phyloP scores from a whole-genome alignment of 2,888 invertebrate species.

The Papilio elwesi region DNA sequence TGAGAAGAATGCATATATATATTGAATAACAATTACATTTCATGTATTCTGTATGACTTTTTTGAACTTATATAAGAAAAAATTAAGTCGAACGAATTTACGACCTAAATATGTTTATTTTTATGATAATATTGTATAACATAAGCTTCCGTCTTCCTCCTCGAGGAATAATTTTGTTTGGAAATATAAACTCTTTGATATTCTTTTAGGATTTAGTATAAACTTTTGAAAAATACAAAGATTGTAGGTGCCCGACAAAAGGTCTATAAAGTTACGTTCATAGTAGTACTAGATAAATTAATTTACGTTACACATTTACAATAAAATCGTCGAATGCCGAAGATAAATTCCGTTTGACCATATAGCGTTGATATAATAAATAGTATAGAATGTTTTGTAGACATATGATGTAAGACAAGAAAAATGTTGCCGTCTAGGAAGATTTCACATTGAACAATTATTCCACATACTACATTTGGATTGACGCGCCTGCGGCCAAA shows the following conservation, averaged over 20 bases:
- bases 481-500: neutral
- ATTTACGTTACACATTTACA: constrained; percentile 37
- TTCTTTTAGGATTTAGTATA: constrained; percentile 21
- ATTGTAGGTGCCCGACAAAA: constrained; percentile 22
- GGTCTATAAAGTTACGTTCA: constrained; percentile 8
- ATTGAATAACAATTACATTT: constrained; percentile 44
- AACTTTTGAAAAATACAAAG: constrained; percentile 39
- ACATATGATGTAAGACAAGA: neutral
- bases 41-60: constrained; percentile 30
- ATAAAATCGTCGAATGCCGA: constrained; percentile 1
- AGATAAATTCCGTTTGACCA: neutral
- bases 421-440: constrained; percentile 15
- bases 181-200: constrained; percentile 19
- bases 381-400: neutral
- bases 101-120: neutral
- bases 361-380: neutral
- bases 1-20: constrained; percentile 26
- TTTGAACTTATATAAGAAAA: constrained; percentile 4
- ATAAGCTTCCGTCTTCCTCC: constrained; percentile 10
- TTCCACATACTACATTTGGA: neutral
- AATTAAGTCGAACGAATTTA: neutral
- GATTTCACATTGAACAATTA: constrained; percentile 7
- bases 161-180: constrained; percentile 5
- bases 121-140: constrained; percentile 3
- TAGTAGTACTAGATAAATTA: constrained; percentile 23